Base-by-base conservation (phyloP, 1,140 invertebrate species). In the Asbolus verrucosus region DNA sequence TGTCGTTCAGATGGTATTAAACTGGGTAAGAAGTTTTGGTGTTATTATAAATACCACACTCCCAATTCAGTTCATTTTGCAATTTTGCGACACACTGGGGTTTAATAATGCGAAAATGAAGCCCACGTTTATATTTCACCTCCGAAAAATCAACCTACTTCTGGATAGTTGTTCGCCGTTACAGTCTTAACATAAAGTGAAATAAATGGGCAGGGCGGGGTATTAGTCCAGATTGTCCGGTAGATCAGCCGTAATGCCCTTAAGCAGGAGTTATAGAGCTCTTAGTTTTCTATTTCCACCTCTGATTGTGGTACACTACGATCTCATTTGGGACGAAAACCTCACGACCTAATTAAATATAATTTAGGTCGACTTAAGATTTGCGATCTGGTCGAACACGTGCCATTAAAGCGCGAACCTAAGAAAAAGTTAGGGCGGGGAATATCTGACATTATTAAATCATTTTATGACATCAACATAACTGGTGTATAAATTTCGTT, bases 231-330 rank as follows among this genome's bases (percentile, higher is more conserved):
- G 54, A 72, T 72, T 69, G 66, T 72, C 71, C 27, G 50, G 46
- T 72, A 72, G 65, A 71, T 71, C 70, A 67, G 54, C 59, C 14
- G 24, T 71, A 71, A 67, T 63, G 65, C 70, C 38, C 36, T 21
- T 62, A 71, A 71, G 54, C 59, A 71, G 70, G 43, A 71, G 65
- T 71, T 62, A 71, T 71, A 36, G 65, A 30, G 50, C 70, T 71
- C 50, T 71, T 71, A 71, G 50, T 71, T 69, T 71, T 71, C 65
- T 71, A 71, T 71, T 71, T 68, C 54, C 30, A 50, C 63, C 63
- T 62, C 18, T 62, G 46, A 54, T 54, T 54, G 46, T 54, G 11
- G n/a, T n/a, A 11, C 33, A 36, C 33, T 36, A 36, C 33, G 11
- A 36, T 36, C 33, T 36, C 33, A 36, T 36, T 36, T 11, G 5